Percentiles rank a stretch among this genome's conserved stretches.
Conservation (phyloP, 2,888 invertebrate species). For the Agrotis puta region DNA sequence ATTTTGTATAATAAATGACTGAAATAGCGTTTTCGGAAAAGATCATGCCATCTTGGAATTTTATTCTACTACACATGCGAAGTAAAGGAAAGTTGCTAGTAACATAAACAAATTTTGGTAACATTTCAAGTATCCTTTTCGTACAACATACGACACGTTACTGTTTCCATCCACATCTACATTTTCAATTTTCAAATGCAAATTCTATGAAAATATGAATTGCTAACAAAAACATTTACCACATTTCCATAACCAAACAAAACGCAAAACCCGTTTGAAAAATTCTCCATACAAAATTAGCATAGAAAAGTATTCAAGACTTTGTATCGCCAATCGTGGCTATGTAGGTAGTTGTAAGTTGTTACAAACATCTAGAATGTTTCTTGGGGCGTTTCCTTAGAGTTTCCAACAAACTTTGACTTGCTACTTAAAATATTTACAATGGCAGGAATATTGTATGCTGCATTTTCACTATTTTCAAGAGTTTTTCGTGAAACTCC, state of each 20-base stretch:
- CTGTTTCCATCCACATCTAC: too few relatives aligned
- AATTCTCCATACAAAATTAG: slow-evolving; percentile 1
- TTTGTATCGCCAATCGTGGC: slow-evolving; percentile 21
- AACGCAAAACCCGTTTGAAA: slow-evolving; percentile 2
- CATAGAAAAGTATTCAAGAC: slow-evolving; percentile 33
- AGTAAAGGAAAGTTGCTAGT: too few relatives aligned
- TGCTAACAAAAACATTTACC: neutral
- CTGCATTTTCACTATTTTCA: slow-evolving; percentile 29
- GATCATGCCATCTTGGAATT: too few relatives aligned
- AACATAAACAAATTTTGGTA: too few relatives aligned
- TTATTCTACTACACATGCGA: too few relatives aligned
- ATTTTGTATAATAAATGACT: too few relatives aligned
- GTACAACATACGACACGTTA: too few relatives aligned
- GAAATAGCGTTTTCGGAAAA: too few relatives aligned
- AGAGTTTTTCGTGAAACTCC: slow-evolving; percentile 19
- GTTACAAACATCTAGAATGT: slow-evolving; percentile 43
- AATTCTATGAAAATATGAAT: neutral
- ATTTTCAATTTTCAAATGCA: too few relatives aligned
- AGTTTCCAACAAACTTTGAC: slow-evolving; percentile 44
- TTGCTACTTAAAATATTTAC: slow-evolving; percentile 51
- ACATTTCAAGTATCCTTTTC: too few relatives aligned
- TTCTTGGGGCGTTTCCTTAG: slow-evolving; percentile 33
- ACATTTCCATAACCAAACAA: slow-evolving; percentile 3
- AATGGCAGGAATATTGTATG: slow-evolving; percentile 48
- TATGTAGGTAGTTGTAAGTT: slow-evolving; percentile 34